These are phyloP conservation scores for Orthonyx spaldingii DNA, from an alignment of 2,113 vertebrate genomes.

Conservation along the genomic window DNA sequence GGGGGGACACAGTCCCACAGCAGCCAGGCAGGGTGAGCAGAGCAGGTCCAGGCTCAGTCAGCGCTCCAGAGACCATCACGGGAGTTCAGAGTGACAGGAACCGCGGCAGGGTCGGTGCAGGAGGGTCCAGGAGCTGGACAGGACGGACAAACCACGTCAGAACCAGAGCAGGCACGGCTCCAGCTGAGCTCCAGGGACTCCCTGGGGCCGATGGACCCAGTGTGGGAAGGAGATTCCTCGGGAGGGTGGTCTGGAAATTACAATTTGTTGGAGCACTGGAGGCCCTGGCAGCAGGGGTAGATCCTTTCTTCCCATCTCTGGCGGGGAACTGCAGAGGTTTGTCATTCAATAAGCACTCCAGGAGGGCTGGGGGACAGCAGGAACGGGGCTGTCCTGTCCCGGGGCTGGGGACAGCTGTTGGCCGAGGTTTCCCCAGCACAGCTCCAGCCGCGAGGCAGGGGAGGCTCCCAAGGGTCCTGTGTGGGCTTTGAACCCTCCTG, in stretches of 20 bases:
- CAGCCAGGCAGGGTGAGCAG: not conserved
- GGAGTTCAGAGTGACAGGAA: not conserved
- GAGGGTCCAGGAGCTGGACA: not conserved
- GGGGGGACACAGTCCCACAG: not conserved
- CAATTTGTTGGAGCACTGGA: not conserved
- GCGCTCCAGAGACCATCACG: not conserved
- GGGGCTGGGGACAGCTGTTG: not conserved
- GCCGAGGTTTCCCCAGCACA: not conserved
- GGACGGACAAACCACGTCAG: not conserved
- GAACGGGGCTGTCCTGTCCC: not conserved
- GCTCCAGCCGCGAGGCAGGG: accelerated
- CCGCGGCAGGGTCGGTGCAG: accelerated
- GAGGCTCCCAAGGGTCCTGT: not conserved
- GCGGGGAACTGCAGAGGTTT: not conserved
- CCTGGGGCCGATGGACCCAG: not conserved
- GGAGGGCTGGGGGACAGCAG: not conserved
- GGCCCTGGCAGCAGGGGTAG: not conserved
- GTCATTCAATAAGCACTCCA: not conserved
- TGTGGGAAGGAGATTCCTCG: not conserved
- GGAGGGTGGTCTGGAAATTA: not conserved
- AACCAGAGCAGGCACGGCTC: not conserved
- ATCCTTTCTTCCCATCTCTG: not conserved
- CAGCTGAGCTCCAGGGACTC: not conserved
- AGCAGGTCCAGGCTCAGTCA: not conserved
- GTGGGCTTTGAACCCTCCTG: not conserved